Evolutionary conservation across 92 coral and sea anemone genomes (phyloP), one percentile per base, ranked within the genome.

Genomic region (Palythoa grandis): DNA sequence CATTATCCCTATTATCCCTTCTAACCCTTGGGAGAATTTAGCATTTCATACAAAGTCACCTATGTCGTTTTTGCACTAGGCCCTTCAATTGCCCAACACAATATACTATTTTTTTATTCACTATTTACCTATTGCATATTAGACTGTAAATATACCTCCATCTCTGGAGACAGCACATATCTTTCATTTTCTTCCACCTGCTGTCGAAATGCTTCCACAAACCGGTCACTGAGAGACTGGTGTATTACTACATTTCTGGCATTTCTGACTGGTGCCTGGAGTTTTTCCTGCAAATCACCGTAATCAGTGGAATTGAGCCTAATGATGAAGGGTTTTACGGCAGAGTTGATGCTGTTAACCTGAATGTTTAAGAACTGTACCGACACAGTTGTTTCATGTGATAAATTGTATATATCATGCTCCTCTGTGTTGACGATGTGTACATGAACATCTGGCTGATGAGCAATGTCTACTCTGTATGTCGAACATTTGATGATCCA

Each of bases 151-250:
- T 29, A 75, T 13, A 96, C 99, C 98, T 96, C 98, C 54, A 89
- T 92, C 56, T 73, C 92, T 38, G 89, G 92, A 3, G 83, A 78
- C 54, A 96, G 70, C 65, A 67, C 77, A 73, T 91, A 95, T 52
- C 77, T 89, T 60, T 92, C 91, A 92, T 96, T 96, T 76, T 91
- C 96, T 23, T 92, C 90, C 88, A 96, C 98, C 48, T 94, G 99
- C 15, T 93, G 90, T 79, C 93, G 91, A 69, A 96, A 96, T 38
- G 99, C 98, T 65, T 96, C 95, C 43, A 94, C 89, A 90, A 96
- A 96, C 56, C 93, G 95, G 85, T 96, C 99, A 86, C 98, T 96
- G 3, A 96, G 92, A 14, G 99, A 96, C 93, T 96, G 98, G 52
- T 93, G 99, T 56, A 96, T 95, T 8, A 96, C 88, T 19, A 96